Evolutionary conservation across 1,140 invertebrate genomes (phyloP), one percentile per base, ranked within the genome.

Genomic region (Pissodes strobi): DNA sequence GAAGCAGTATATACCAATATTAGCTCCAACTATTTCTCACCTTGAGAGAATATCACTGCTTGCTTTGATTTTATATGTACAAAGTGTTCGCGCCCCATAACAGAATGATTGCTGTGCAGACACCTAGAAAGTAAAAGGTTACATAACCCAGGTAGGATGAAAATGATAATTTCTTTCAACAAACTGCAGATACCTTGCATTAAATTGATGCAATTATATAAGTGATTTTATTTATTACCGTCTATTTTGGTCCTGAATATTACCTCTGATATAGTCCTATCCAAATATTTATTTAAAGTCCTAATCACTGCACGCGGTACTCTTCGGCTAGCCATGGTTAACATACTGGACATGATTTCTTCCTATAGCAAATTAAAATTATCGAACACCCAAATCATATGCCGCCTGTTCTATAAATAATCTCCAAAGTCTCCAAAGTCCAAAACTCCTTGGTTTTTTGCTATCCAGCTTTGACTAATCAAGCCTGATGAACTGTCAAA

Each of bases 221-320:
- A 62, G 48, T 51, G 45, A 56, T n/a, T 43, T 61, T 10, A 27
- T 23, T 18, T 43, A 52, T 45, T 43, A 37, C 17, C n/a, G 41
- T 30, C 21, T 58, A 58, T 58, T 65, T 53, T 46, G 3, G 27
- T 21, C 23, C 12, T 56, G 30, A 22, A 21, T 67, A 71, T 74
- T 71, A 78, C 78, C 78, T 78, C 74, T 37, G 63, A 59, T 30
- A 66, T 58, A 67, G 66, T 69, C 62, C 70, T 73, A 58, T 78
- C 71, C 27, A 76, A 64, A 71, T 68, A 71, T 48, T 74, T 77
- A 39, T 72, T 70, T 65, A 77, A 63, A 43, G 69, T 58, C 15
- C 74, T 72, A 41, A 78, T 49, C 45, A 74, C 65, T 41, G 69
- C 68, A 46, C 73, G 72, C 41, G 72, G 73, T 68, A 78, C 15